A percentile compares a stretch with the other conserved stretches of the same genome.
Evolutionary conservation across 2,113 vertebrate species (phyloP).

Genomic region (Craseonycteris thonglongyai): DNA sequence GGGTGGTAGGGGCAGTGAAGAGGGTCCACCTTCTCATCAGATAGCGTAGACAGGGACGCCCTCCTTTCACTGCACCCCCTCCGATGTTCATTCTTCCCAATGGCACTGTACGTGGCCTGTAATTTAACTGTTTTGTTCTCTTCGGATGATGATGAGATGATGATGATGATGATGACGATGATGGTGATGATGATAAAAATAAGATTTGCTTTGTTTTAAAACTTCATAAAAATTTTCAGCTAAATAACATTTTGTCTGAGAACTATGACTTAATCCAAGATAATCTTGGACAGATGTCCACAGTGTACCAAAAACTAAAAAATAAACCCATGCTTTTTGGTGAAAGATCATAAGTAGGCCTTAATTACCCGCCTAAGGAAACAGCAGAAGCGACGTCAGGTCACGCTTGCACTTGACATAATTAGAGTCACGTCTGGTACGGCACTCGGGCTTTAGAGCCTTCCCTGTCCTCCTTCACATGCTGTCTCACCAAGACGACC

Average conservation of each 20-base stretch:
- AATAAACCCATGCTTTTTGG: not conserved
- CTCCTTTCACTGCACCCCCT: not conserved
- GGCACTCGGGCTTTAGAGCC: rapidly evolving
- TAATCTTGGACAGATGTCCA: not conserved
- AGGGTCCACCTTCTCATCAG: no score
- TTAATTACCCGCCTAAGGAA: not conserved
- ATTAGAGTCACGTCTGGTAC: rapidly evolving
- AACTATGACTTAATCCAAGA: not conserved
- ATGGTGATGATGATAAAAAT: not conserved
- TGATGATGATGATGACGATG: no score
- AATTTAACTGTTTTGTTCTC: not conserved
- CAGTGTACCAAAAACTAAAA: not conserved
- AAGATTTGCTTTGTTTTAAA: not conserved
- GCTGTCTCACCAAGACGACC: no score
- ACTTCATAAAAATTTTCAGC: not conserved
- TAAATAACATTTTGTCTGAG: not conserved
- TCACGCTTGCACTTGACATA: rapidly evolving
- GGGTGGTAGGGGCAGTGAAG: no score
- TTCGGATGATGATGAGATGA: not conserved
- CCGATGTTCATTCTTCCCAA: rapidly evolving
- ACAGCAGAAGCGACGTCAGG: rapidly evolving
- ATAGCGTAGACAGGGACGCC: no score
- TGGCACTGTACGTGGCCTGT: rapidly evolving
- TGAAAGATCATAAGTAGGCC: not conserved
- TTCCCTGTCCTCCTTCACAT: rapidly evolving